Percentiles rank a stretch among this genome's conserved stretches.
These are phyloP conservation scores for Brachionus angularis DNA, from an alignment of 1,140 invertebrate genomes.

Conservation along the genomic window DNA sequence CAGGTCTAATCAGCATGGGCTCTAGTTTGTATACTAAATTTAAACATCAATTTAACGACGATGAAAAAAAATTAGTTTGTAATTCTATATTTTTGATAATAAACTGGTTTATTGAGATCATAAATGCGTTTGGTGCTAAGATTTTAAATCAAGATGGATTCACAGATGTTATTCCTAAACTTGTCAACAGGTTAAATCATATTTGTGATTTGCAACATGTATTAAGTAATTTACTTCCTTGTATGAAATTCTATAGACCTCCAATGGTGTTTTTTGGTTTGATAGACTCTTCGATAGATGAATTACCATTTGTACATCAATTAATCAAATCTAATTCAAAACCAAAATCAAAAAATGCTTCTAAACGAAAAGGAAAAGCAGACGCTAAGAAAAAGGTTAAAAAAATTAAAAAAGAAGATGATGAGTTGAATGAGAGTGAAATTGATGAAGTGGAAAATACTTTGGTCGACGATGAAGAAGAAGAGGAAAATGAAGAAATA, in stretches of 20 bases:
- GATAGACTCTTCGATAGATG: slow-evolving; percentile 28
- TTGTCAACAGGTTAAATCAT: neutral
- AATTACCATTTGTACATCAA: slow-evolving; percentile 18
- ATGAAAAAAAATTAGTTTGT: slow-evolving; percentile 32
- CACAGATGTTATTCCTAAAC: neutral
- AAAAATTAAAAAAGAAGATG: slow-evolving; percentile 16
- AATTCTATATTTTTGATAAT: slow-evolving; percentile 35
- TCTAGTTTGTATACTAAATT: neutral
- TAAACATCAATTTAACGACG: slow-evolving; percentile 4
- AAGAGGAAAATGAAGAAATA: neutral
- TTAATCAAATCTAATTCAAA: neutral
- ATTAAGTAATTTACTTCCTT: neutral
- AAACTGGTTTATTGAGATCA: slow-evolving; percentile 38
- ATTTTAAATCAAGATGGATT: slow-evolving; percentile 8
- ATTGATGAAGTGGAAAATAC: slow-evolving; percentile 10
- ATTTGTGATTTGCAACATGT: slow-evolving; percentile 20
- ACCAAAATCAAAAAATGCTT: neutral
- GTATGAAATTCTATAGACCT: slow-evolving; percentile 20
- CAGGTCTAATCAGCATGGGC: neutral
- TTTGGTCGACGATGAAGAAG: neutral
- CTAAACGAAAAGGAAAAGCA: slow-evolving; percentile 9
- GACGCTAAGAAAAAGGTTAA: neutral
- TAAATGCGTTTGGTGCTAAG: slow-evolving; percentile 10
- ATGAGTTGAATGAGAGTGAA: neutral
- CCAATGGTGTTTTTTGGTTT: slow-evolving; percentile 41